Conservation (phyloP, 1,140 invertebrate genomes). For the Euura saliciscinereae region DNA sequence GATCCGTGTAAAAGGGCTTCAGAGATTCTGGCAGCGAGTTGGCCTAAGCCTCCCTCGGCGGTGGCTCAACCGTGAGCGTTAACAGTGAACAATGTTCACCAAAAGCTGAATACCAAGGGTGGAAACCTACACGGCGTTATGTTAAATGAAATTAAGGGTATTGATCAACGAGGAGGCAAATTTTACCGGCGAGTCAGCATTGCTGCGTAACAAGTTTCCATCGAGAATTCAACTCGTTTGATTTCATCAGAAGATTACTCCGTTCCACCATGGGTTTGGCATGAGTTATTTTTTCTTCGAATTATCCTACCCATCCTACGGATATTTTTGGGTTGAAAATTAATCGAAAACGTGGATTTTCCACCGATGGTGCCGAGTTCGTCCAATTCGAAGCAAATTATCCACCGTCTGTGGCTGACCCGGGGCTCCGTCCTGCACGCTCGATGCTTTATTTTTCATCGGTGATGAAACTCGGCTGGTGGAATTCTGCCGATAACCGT, state of each 20-base stretch:
- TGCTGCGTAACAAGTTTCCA: too few species aligned
- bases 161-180: too few species aligned
- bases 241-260: too few species aligned
- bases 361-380: background rate
- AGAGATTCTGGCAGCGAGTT: background rate
- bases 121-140: too few species aligned
- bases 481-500: background rate
- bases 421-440: background rate
- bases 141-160: too few species aligned
- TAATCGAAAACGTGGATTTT: background rate
- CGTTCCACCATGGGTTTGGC: too few species aligned
- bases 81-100: background rate
- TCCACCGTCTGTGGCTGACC: background rate
- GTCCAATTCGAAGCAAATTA: background rate
- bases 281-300: background rate
- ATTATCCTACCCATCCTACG: background rate
- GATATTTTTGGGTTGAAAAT: background rate
- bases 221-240: too few species aligned
- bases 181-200: too few species aligned
- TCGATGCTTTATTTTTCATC: background rate
- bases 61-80: background rate
- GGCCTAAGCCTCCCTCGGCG: background rate
- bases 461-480: background rate
- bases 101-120: background rate
- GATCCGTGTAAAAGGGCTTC: background rate